A percentile compares a stretch with the other conserved stretches of the same genome.
These are phyloP conservation scores for Drosophila nikananu DNA, from an alignment of 1,140 invertebrate genomes.

Conservation along the genomic window DNA sequence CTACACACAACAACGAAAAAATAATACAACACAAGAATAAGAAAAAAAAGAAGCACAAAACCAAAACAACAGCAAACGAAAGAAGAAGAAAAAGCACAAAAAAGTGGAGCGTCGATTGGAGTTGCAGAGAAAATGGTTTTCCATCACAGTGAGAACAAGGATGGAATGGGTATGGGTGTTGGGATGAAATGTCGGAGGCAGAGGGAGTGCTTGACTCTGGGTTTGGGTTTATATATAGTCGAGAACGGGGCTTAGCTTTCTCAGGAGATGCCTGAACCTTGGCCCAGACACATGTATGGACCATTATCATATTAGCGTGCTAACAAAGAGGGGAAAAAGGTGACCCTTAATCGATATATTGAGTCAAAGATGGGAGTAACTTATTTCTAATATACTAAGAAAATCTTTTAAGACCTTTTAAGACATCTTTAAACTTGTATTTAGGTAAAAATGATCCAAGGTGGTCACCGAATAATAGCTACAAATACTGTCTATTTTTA, in stretches of 20 bases:
- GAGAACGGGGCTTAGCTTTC: constrained; percentile 56
- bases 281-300: constrained; percentile 21
- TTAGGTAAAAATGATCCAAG: background rate
- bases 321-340: constrained; percentile 9
- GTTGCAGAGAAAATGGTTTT: constrained; percentile 63
- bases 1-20: constrained; percentile 53
- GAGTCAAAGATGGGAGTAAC: background rate
- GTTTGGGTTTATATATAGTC: constrained; percentile 5
- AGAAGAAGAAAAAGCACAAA: constrained; percentile 39
- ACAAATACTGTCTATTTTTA: background rate
- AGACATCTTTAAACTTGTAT: background rate
- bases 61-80: constrained; percentile 20
- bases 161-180: constrained; percentile 1
- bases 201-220: constrained; percentile 21
- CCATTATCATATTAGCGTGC: constrained; percentile 48
- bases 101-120: constrained; percentile 77
- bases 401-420: background rate
- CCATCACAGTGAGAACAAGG: constrained; percentile 59
- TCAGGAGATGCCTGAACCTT: constrained; percentile 36
- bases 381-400: no score
- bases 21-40: background rate
- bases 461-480: background rate
- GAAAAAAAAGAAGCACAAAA: constrained; percentile 3
- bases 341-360: constrained; percentile 17
- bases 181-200: constrained; percentile 10